Evolutionary conservation across 1,140 invertebrate species (phyloP).

Genomic region (Matsumurasca onukii): DNA sequence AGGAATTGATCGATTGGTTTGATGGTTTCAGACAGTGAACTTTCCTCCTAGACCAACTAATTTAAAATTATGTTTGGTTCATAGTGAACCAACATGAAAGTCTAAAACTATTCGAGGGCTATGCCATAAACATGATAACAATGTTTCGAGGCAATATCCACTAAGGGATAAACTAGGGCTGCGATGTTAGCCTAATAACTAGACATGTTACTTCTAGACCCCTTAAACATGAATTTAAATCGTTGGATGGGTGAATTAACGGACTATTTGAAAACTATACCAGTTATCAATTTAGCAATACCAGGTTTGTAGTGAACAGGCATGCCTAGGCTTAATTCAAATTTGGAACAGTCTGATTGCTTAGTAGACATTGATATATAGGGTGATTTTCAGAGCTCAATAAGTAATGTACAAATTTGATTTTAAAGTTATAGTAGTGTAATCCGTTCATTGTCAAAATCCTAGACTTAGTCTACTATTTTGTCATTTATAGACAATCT

Average conservation of each 20-base stretch:
- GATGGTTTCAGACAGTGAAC: no score
- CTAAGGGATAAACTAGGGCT: no score
- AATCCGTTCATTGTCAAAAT: neutral
- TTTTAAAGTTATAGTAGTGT: neutral
- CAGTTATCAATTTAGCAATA: constrained; percentile 70
- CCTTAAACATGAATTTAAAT: constrained; percentile 52
- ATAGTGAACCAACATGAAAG: no score
- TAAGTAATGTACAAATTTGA: neutral
- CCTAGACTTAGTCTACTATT: neutral
- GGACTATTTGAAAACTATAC: constrained; percentile 54
- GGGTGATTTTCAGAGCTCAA: neutral
- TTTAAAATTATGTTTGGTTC: no score
- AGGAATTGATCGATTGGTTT: no score
- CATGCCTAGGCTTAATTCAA: no score
- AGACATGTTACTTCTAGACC: no score
- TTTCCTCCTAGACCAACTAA: no score
- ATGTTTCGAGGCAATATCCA: no score
- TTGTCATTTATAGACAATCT: constrained; percentile 9
- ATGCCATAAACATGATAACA: no score
- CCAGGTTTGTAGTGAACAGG: constrained; percentile 61
- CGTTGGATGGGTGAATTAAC: constrained; percentile 71
- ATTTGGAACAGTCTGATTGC: neutral
- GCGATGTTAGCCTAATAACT: no score
- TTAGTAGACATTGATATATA: constrained; percentile 14
- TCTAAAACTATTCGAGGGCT: no score